Conservation (phyloP, 2,888 invertebrate genomes). For the Ypsolopha scabrella region DNA sequence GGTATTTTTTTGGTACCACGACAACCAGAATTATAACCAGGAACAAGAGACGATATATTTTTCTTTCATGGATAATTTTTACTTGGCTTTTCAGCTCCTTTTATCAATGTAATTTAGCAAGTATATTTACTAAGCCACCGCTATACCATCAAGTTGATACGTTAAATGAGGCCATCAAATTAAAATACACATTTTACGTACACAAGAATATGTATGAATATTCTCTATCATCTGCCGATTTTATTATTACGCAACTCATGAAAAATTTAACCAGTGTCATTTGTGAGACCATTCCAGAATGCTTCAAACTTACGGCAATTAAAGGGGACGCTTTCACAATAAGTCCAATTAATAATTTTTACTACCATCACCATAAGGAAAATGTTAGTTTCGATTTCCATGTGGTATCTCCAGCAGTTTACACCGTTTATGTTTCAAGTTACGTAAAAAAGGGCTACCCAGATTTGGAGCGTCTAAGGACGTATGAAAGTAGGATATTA, state of each 20-base stretch:
- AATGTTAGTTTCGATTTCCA: slow-evolving; percentile 4
- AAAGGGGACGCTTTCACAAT: background rate
- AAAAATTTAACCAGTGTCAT: too few species aligned
- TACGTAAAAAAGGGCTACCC: slow-evolving; percentile 10
- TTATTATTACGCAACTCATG: too few species aligned
- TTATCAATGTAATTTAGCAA: slow-evolving; percentile 10
- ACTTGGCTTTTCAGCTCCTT: slow-evolving; percentile 10
- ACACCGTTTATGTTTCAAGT: slow-evolving; percentile 2
- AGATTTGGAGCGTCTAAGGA: slow-evolving; percentile 9
- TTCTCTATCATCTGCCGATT: too few species aligned
- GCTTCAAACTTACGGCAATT: too few species aligned
- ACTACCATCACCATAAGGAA: slow-evolving; percentile 4
- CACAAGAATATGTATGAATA: too few species aligned
- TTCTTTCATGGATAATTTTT: slow-evolving; percentile 9
- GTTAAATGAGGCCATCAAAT: too few species aligned
- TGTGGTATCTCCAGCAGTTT: background rate
- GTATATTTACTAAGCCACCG: slow-evolving; percentile 10
- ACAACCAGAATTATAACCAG: background rate
- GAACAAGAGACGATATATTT: background rate
- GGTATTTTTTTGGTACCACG: background rate
- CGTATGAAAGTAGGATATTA: slow-evolving; percentile 6
- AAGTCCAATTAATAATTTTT: background rate
- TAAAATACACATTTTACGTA: too few species aligned
- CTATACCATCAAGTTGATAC: background rate
- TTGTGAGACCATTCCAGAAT: too few species aligned